These are phyloP conservation scores for Xanthorhoe designata DNA, from an alignment of 2,888 invertebrate genomes.

Conservation along the genomic window DNA sequence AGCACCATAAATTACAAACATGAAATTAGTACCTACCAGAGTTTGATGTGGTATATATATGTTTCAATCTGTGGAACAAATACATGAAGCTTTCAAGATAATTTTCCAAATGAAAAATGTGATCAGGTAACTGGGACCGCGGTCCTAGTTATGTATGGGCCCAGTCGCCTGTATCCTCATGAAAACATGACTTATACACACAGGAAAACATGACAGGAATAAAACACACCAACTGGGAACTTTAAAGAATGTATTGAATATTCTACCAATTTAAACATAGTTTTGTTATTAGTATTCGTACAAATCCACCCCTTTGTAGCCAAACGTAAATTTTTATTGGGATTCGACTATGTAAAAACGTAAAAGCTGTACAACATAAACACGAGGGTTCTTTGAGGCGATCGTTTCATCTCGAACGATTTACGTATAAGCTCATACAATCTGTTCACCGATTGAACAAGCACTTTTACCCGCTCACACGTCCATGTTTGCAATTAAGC, in stretches of 20 bases:
- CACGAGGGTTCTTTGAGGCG: conserved; percentile 54
- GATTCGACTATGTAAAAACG: conserved; percentile 11
- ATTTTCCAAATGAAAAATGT: too few relatives aligned
- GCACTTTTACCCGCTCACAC: conserved; percentile 51
- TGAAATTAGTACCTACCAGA: background rate
- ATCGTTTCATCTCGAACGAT: conserved; percentile 62
- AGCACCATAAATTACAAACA: too few relatives aligned
- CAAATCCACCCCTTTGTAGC: background rate
- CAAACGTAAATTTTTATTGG: background rate
- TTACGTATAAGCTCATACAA: conserved; percentile 60
- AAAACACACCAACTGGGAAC: too few relatives aligned
- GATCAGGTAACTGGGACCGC: too few relatives aligned
- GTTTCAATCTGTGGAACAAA: background rate
- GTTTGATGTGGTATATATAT: background rate
- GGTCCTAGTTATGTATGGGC: too few relatives aligned
- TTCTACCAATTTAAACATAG: too few relatives aligned
- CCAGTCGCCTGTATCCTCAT: too few relatives aligned
- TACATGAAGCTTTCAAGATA: too few relatives aligned
- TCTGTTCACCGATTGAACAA: conserved; percentile 57
- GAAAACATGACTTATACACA: too few relatives aligned
- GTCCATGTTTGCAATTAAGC: conserved; percentile 54
- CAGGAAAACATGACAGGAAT: too few relatives aligned
- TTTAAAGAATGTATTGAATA: too few relatives aligned
- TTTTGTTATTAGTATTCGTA: background rate
- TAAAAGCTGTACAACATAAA: conserved; percentile 10